phyloP scores from a whole-genome alignment of 2,888 invertebrate genomes.

The Mamestra brassicae region DNA sequence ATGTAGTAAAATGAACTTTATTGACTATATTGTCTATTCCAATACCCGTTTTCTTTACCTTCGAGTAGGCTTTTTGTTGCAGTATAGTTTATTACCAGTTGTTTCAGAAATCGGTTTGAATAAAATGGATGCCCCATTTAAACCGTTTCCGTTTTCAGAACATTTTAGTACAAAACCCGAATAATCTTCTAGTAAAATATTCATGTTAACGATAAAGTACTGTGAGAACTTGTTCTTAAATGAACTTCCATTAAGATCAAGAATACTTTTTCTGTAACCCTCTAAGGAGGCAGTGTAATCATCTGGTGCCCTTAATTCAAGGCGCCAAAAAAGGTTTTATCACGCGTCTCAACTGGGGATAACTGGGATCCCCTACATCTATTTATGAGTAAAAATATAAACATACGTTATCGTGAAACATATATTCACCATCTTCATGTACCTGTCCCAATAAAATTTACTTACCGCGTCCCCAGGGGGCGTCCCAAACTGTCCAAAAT shows the following conservation, averaged over 20 bases:
- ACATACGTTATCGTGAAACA: constrained; percentile 22
- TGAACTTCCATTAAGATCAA: constrained; percentile 14
- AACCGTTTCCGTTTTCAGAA: neutral
- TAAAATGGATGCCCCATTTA: constrained; percentile 9
- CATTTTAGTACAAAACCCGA: neutral
- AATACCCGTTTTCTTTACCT: constrained; percentile 35
- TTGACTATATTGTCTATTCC: constrained; percentile 44
- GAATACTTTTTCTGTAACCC: constrained; percentile 30
- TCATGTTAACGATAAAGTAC: constrained; percentile 7
- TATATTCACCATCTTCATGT: constrained; percentile 20
- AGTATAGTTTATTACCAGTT: constrained; percentile 17
- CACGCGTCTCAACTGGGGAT: constrained; percentile 1
- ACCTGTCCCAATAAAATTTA: constrained; percentile 55
- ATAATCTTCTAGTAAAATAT: constrained; percentile 28
- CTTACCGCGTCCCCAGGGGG: constrained; percentile 46
- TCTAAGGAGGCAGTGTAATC: constrained; percentile 21
- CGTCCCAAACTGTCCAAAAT: constrained; percentile 52
- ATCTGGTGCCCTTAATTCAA: constrained; percentile 28
- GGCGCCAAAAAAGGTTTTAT: constrained; percentile 31
- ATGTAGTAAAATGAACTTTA: constrained; percentile 61
- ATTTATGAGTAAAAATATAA: constrained; percentile 34
- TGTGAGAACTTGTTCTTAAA: neutral
- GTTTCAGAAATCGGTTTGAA: constrained; percentile 8
- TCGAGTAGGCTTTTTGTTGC: constrained; percentile 15
- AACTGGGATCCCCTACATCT: constrained; percentile 16